Base-by-base conservation (phyloP, 2,797 vertebrate genomes). In the Prunella strophiata region DNA sequence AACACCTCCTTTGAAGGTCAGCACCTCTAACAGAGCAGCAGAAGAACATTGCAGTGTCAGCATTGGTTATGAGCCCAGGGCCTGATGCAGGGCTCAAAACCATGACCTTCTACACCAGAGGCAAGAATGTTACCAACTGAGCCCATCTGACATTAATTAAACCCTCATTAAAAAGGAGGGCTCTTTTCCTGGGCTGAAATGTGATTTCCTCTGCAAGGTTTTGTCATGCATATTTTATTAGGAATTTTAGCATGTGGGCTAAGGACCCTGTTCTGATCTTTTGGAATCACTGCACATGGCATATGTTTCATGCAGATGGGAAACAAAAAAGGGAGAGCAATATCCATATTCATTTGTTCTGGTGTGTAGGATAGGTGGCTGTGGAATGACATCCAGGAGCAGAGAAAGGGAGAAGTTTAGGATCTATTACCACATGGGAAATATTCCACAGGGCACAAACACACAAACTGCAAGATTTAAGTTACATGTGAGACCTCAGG, bases 261-360 rank as follows among this genome's bases (percentile, higher is more conserved):
- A 19, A 70, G 93, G 96, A 90, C 95, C 95, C 88, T 80, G 70
- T 77, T 91, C 80, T 96, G 95, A 95, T 97, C 96, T 94, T 91
- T 91, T 94, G 91, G 89, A 97, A 93, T 92, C 83, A 8, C 78
- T 90, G 38, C 52, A 54, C 29, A 2, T 70, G 91, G 93, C 96
- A 97, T 97, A 96, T 96, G 96, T 91, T 96, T 91, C 91, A 85
- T 86, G 93, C 96, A 97, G 96, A 95, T 97, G 96, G 96, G 93
- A 93, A 89, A 89, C 20, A 92, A 89, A 92, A 89, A 84, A 86
- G 85, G 91, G 77, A 92, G 62, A 83, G 77, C 58, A 95, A 90
- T 81, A 94, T 96, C 79, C 93, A 89, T 97, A 96, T 96, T 95
- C 91, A 95, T 95, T 94, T 86, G 45, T 91, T 96, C 89, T 52